Conservation (phyloP, 2,888 invertebrate genomes). For the Eudasyphora cyanicolor region DNA sequence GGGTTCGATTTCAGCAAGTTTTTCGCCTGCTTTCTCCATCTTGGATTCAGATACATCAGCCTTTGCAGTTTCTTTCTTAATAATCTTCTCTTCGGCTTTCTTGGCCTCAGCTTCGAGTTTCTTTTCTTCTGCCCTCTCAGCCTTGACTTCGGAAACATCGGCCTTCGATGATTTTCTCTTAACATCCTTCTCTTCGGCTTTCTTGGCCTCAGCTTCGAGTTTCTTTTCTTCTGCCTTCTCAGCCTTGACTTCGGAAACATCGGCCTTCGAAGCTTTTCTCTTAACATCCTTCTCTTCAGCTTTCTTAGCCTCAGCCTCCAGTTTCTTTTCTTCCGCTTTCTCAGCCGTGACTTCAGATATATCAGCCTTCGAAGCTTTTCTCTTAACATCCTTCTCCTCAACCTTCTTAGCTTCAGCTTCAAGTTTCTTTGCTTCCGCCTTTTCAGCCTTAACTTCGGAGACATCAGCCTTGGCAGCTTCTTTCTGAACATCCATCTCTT, state of each 20-base stretch:
- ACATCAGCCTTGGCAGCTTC: conserved; percentile 33
- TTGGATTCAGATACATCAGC: conserved; percentile 21
- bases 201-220: conserved; percentile 15
- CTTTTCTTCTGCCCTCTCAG: conserved; percentile 67
- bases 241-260: conserved; percentile 29
- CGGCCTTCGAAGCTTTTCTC: conserved; percentile 9
- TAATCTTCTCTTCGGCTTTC: not conserved
- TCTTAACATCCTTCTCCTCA: not conserved
- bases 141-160: conserved; percentile 45
- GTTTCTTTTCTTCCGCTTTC: conserved; percentile 68
- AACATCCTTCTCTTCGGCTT: not conserved
- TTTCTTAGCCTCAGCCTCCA: conserved; percentile 36
- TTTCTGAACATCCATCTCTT: not conserved
- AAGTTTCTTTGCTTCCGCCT: conserved; percentile 30
- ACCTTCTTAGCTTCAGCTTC: conserved; percentile 24
- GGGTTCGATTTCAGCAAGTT: not conserved
- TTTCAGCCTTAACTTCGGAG: conserved; percentile 40
- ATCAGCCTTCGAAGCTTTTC: conserved; percentile 38
- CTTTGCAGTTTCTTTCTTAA: not conserved
- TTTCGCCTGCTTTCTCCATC: not conserved
- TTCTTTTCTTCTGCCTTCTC: conserved; percentile 46
- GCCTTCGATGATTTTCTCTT: conserved; percentile 22
- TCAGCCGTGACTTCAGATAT: conserved; percentile 47
- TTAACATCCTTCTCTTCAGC: not conserved
- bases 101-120: conserved; percentile 49